A percentile compares a stretch with the other conserved stretches of the same genome.
These are phyloP conservation scores for Sabatieria punctata DNA, from an alignment of 2,888 invertebrate genomes.

Conservation along the genomic window DNA sequence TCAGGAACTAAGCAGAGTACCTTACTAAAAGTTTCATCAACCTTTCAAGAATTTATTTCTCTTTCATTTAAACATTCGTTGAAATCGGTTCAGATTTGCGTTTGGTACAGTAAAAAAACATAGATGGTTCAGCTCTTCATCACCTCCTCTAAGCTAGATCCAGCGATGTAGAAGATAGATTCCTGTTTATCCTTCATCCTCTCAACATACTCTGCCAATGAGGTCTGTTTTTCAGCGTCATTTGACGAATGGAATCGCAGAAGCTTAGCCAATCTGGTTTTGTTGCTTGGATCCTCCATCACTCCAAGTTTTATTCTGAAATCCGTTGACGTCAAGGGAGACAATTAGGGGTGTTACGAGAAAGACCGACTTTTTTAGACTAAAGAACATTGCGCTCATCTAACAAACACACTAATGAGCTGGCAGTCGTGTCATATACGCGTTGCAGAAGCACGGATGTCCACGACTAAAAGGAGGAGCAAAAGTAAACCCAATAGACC, in stretches of 20 bases:
- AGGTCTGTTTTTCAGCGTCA: constrained; percentile 45
- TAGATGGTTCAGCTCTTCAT: not conserved
- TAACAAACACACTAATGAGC: no score
- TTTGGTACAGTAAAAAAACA: not conserved
- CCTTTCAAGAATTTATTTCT: no score
- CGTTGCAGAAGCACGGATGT: no score
- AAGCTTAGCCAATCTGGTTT: constrained; percentile 83
- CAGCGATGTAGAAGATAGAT: constrained; percentile 89
- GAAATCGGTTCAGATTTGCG: no score
- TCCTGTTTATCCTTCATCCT: constrained; percentile 90
- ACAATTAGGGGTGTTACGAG: not conserved
- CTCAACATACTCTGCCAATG: constrained; percentile 68
- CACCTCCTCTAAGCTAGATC: constrained; percentile 59
- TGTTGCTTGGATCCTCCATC: constrained; percentile 91
- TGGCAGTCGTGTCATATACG: no score
- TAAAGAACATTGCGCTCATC: no score
- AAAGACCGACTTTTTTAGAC: no score
- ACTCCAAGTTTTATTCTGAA: constrained; percentile 73
- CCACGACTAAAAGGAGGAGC: no score
- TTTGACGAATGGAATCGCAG: constrained; percentile 68
- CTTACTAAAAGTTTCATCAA: no score
- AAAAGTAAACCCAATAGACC: no score
- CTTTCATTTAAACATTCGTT: no score
- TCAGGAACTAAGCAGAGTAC: no score
- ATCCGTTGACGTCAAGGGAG: not conserved